These are phyloP conservation scores for Drosophila hydei DNA, from an alignment of 1,140 invertebrate species.

Conservation along the genomic window DNA sequence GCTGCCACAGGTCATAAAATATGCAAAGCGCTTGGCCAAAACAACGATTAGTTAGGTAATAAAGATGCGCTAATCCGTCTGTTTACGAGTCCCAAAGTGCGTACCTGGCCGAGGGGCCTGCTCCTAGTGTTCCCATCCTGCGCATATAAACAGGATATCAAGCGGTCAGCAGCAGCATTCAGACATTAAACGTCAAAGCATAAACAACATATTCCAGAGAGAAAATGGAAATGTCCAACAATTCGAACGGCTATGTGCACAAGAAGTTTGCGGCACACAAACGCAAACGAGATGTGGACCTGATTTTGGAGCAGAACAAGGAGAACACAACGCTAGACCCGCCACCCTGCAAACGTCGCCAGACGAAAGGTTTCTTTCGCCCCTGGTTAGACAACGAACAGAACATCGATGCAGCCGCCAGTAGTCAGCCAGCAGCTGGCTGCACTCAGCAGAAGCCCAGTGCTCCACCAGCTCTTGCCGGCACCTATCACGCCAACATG, in stretches of 20 bases:
- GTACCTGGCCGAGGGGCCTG: constrained; percentile 41
- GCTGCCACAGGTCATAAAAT: constrained; percentile 49
- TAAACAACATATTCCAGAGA: constrained; percentile 24
- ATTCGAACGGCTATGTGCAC: constrained; percentile 38
- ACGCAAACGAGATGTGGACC: constrained; percentile 52
- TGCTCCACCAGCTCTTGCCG: not conserved
- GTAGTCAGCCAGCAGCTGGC: not conserved
- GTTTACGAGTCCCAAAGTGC: constrained; percentile 35
- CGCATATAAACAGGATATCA: constrained; percentile 68
- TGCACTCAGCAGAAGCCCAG: not conserved
- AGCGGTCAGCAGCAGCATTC: constrained; percentile 45
- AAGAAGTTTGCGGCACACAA: constrained; percentile 59
- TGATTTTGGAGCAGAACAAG: constrained; percentile 26
- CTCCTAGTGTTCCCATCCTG: not conserved
- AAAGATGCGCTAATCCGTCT: constrained; percentile 59
- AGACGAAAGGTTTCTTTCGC: constrained; percentile 50
- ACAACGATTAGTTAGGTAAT: constrained; percentile 58
- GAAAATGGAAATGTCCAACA: not conserved
- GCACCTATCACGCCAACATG: constrained; percentile 69
- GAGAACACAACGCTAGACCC: constrained; percentile 16
- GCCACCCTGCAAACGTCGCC: constrained; percentile 38
- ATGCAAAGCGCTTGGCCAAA: constrained; percentile 10
- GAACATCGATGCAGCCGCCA: constrained; percentile 6
- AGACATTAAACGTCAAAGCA: constrained; percentile 50
- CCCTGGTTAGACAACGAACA: constrained; percentile 63